Conservation (phyloP, 2,113 vertebrate species). For the Nymphicus hollandicus region DNA sequence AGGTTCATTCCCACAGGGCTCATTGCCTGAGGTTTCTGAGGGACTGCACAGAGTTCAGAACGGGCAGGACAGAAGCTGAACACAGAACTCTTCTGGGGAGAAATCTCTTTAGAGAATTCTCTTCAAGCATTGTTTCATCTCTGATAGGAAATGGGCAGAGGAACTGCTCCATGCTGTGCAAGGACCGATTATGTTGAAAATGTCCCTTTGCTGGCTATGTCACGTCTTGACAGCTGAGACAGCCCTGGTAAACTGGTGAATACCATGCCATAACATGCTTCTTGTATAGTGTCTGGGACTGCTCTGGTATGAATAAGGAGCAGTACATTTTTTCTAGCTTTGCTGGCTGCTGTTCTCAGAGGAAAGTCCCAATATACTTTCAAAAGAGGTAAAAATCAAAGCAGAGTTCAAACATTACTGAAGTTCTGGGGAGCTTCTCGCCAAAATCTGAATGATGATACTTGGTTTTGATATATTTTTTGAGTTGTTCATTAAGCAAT, state of each 20-base stretch:
- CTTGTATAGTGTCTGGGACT: rapidly evolving
- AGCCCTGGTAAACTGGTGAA: background rate
- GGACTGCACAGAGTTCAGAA: background rate
- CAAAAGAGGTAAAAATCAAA: background rate
- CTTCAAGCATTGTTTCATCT: background rate
- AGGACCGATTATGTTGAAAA: background rate
- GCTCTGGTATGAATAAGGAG: background rate
- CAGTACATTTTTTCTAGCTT: background rate
- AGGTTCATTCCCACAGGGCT: background rate
- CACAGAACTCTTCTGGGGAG: background rate
- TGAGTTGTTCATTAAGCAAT: rapidly evolving
- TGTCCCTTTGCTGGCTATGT: background rate
- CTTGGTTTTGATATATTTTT: background rate
- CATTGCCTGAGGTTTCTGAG: background rate
- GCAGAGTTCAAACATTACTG: background rate
- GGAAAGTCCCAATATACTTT: rapidly evolving
- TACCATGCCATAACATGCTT: background rate
- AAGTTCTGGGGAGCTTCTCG: background rate
- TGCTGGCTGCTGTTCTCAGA: background rate
- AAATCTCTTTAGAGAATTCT: background rate
- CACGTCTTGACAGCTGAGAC: background rate
- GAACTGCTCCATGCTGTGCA: background rate
- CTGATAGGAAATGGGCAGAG: background rate
- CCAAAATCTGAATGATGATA: background rate
- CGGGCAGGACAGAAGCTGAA: background rate